Evolutionary conservation across 1,140 invertebrate genomes (phyloP).

Genomic region (Lepidotrigona ventralis): DNA sequence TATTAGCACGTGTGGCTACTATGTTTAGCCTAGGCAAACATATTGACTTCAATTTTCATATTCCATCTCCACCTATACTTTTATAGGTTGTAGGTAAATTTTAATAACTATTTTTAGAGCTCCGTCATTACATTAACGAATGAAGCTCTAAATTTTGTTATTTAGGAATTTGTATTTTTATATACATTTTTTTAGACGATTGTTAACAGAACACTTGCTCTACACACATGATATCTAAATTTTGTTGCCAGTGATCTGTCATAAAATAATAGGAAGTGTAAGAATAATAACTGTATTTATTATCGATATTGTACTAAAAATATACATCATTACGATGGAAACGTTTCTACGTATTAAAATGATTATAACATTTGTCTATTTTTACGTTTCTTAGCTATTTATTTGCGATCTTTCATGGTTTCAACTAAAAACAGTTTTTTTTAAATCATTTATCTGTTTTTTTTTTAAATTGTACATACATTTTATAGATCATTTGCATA

Average conservation of each 20-base stretch:
- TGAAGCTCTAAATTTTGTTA: slow-evolving; percentile 53
- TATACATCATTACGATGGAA: slow-evolving; percentile 61
- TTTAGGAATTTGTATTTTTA: slow-evolving; percentile 69
- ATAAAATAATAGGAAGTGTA: slow-evolving; percentile 59
- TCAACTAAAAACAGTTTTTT: neutral
- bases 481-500: neutral
- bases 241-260: slow-evolving; percentile 61
- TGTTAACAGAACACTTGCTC: slow-evolving; percentile 58
- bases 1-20: slow-evolving; percentile 57
- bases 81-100: slow-evolving; percentile 62
- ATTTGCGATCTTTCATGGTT: slow-evolving; percentile 42
- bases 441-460: neutral
- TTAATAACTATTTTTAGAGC: slow-evolving; percentile 63
- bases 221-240: slow-evolving; percentile 52
- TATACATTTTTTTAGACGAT: slow-evolving; percentile 60
- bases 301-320: slow-evolving; percentile 57
- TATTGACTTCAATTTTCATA: slow-evolving; percentile 50
- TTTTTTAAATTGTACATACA: neutral
- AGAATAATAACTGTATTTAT: slow-evolving; percentile 67
- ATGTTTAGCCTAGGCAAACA: slow-evolving; percentile 41
- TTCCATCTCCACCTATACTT: slow-evolving; percentile 45
- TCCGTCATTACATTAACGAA: slow-evolving; percentile 64
- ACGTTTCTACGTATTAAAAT: slow-evolving; percentile 54
- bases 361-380: slow-evolving; percentile 47
- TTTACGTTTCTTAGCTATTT: slow-evolving; percentile 56